These are phyloP conservation scores for Pungitius pungitius DNA, from an alignment of 2,113 vertebrate genomes.

Conservation along the genomic window DNA sequence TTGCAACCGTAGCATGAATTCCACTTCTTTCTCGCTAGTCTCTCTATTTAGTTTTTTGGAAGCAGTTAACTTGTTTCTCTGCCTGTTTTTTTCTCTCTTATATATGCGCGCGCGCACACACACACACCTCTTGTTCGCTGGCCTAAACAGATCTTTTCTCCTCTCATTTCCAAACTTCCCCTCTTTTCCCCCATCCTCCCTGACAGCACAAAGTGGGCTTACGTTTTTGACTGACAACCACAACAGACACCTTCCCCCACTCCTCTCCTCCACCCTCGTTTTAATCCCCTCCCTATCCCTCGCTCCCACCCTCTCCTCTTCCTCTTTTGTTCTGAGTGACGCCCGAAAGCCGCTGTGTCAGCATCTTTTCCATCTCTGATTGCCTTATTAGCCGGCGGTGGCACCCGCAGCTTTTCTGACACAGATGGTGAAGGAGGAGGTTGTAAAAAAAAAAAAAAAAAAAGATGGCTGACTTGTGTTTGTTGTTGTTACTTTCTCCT, in stretches of 20 bases:
- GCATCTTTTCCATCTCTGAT: slow-evolving; percentile 85
- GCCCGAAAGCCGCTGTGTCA: slow-evolving; percentile 83
- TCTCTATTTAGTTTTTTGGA: slow-evolving; percentile 25
- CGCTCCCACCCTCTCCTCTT: slow-evolving; percentile 60
- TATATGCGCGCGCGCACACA: background rate
- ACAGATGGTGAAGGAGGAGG: slow-evolving; percentile 77
- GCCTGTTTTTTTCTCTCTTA: slow-evolving; percentile 21
- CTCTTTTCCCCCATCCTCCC: slow-evolving; percentile 66
- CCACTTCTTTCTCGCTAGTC: slow-evolving; percentile 5
- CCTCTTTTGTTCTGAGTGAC: slow-evolving; percentile 83
- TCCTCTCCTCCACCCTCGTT: slow-evolving; percentile 57
- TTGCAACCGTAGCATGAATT: slow-evolving; percentile 11
- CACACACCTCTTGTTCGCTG: slow-evolving; percentile 61
- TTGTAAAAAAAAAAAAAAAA: slow-evolving; percentile 29
- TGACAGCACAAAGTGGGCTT: slow-evolving; percentile 81
- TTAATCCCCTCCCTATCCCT: slow-evolving; percentile 73
- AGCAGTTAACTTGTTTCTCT: slow-evolving; percentile 47
- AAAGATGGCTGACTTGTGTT: slow-evolving; percentile 74
- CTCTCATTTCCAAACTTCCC: slow-evolving; percentile 73
- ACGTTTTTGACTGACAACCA: slow-evolving; percentile 83
- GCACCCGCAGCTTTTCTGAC: slow-evolving; percentile 80
- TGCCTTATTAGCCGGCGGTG: slow-evolving; percentile 85
- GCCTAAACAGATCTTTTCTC: slow-evolving; percentile 81
- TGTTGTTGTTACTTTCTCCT: slow-evolving; percentile 72
- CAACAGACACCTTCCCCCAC: slow-evolving; percentile 74